Base-by-base conservation (phyloP, 2,113 vertebrate genomes). In the Xiphophorus couchianus region DNA sequence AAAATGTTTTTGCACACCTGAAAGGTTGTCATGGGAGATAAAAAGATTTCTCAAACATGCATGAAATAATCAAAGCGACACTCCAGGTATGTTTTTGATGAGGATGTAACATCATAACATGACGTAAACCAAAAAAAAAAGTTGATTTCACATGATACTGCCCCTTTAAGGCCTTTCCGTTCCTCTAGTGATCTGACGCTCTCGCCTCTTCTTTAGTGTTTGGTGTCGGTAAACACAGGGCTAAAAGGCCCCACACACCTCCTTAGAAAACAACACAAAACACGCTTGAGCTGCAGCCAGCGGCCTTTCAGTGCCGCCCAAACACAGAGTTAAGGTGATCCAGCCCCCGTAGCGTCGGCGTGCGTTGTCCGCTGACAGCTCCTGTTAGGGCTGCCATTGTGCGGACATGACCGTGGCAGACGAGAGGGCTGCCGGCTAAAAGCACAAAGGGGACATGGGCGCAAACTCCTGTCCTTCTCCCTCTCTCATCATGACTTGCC, bases 301-400 rank as follows among this genome's bases (percentile, higher is more conserved):
- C 54, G 37, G 81, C 86, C 91, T 94, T 93, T 96, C 95, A 96
- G 89, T 83, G 87, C 87, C 86, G 62, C 74, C 84, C 93, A 96
- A 96, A 96, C 89, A 96, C 81, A 75, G 84, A 54, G 75, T 83
- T 90, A 85, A 91, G 92, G 93, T 88, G 91, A 89, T 94, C 88
- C 89, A 69, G 73, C 87, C 91, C 85, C 89, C 78, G 1, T 33
- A 76, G 82, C 90, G 79, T 86, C 84, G 86, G 87, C 84, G 88
- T 84, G 93, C 93, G 89, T 89, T 58, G 71, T 85, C 84, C 64
- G 95, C 88, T 96, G 96, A 97, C 95, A 96, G 95, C 86, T 95
- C 73, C 95, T 95, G 92, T 96, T 96, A 94, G 74, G 88, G 85
- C 84, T 85, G 35, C 90, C 87, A 91, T 91, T 95, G 95, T 93